Percentiles rank a stretch among this genome's conserved stretches.
phyloP scores from a whole-genome alignment of 2,888 invertebrate species.

The Cryptus armator region DNA sequence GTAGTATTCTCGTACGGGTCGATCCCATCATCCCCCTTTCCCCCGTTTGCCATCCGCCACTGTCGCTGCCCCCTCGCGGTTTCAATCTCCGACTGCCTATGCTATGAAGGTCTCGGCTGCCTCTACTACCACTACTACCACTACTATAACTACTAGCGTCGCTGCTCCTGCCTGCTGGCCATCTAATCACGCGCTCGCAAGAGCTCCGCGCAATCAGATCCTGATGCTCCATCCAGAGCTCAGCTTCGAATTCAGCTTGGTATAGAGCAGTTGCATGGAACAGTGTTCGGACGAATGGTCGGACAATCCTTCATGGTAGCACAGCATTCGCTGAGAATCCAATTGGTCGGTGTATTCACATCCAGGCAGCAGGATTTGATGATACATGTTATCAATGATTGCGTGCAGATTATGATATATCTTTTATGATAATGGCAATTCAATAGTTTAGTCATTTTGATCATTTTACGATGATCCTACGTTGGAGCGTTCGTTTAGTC shows the following conservation, averaged over 20 bases:
- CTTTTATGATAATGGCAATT: no score
- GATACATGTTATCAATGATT: background rate
- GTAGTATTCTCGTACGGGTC: constrained; percentile 45
- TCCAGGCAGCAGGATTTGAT: background rate
- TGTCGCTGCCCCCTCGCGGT: constrained; percentile 57
- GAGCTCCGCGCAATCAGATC: constrained; percentile 81
- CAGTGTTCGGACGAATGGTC: background rate
- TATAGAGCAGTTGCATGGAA: background rate
- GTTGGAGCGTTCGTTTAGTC: no score
- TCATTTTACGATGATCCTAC: no score
- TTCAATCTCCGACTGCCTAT: constrained; percentile 79
- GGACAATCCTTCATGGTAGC: background rate
- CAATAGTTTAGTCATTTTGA: no score
- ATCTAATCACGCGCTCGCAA: constrained; percentile 83
- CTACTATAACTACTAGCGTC: background rate
- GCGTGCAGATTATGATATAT: no score
- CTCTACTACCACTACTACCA: constrained; percentile 28
- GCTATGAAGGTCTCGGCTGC: constrained; percentile 72
- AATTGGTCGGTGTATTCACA: background rate
- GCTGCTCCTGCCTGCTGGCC: constrained; percentile 67
- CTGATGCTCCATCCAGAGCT: constrained; percentile 2
- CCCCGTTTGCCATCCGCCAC: constrained; percentile 14
- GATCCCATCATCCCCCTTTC: constrained; percentile 56
- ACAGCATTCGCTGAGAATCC: background rate
- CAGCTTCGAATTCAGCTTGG: constrained; percentile 1